phyloP scores from a whole-genome alignment of 2,797 vertebrate genomes.

The Dipus sagitta region DNA sequence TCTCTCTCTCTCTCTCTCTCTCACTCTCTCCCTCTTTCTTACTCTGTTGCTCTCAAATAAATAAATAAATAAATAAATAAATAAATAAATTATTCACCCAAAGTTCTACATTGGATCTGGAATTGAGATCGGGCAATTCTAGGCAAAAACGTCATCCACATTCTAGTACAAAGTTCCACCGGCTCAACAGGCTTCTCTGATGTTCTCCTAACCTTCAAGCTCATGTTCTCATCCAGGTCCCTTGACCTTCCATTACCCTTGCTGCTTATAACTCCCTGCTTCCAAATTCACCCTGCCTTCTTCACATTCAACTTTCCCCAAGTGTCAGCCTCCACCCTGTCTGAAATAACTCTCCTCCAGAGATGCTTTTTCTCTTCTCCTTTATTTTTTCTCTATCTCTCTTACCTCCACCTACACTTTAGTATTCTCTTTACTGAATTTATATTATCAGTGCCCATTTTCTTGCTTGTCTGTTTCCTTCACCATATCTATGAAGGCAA shows the following conservation, averaged over 20 bases:
- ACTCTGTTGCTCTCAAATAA: not conserved
- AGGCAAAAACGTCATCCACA: not conserved
- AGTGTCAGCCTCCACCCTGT: not conserved
- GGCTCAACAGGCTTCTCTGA: not conserved
- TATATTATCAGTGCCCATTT: not conserved
- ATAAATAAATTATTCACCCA: not conserved
- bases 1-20: not conserved
- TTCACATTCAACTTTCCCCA: not conserved
- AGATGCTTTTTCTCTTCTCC: not conserved
- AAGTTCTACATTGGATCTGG: not conserved
- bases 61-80: not conserved
- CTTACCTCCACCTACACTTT: not conserved
- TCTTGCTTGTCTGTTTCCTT: not conserved
- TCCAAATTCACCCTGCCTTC: not conserved
- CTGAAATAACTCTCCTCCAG: not conserved
- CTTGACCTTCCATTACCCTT: not conserved
- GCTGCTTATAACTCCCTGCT: not conserved
- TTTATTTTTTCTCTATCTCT: not conserved
- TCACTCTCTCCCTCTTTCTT: not conserved
- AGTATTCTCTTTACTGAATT: not conserved
- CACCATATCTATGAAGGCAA: not conserved
- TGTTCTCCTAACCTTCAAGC: not conserved
- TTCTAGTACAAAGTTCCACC: not conserved
- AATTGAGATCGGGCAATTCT: not conserved
- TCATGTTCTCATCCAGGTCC: not conserved